These are phyloP conservation scores for Rattus rattus DNA, from an alignment of 2,113 vertebrate species.

Conservation along the genomic window DNA sequence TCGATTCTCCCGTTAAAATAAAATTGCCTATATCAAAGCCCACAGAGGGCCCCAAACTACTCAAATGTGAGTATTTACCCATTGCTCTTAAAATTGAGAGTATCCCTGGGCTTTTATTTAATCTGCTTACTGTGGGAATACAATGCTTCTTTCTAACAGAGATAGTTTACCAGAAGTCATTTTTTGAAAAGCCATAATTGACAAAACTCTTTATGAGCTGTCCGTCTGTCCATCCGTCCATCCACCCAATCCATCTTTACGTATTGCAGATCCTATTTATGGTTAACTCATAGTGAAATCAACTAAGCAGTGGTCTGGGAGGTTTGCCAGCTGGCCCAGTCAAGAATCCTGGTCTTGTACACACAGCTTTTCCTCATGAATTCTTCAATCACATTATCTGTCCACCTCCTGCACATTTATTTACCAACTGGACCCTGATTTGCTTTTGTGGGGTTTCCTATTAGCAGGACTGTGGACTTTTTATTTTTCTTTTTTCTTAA, in stretches of 20 bases:
- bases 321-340: not conserved
- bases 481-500: not conserved
- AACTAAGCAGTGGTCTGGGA: not conserved
- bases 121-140: not conserved
- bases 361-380: not conserved
- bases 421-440: not conserved
- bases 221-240: not conserved
- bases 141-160: not conserved
- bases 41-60: constrained; percentile 2
- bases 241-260: not conserved
- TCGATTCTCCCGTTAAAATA: constrained; percentile 4
- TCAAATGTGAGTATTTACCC: not conserved
- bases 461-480: not conserved
- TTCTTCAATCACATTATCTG: not conserved
- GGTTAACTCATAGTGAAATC: not conserved
- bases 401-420: not conserved
- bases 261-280: not conserved
- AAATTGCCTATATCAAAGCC: constrained; percentile 64
- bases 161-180: not conserved
- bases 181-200: not conserved
- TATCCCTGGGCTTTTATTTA: not conserved
- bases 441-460: constrained; percentile 27
- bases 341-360: not conserved
- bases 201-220: not conserved
- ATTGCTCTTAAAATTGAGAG: not conserved